phyloP scores from a whole-genome alignment of 1,140 invertebrate species.

The Dendroctonus ponderosae region DNA sequence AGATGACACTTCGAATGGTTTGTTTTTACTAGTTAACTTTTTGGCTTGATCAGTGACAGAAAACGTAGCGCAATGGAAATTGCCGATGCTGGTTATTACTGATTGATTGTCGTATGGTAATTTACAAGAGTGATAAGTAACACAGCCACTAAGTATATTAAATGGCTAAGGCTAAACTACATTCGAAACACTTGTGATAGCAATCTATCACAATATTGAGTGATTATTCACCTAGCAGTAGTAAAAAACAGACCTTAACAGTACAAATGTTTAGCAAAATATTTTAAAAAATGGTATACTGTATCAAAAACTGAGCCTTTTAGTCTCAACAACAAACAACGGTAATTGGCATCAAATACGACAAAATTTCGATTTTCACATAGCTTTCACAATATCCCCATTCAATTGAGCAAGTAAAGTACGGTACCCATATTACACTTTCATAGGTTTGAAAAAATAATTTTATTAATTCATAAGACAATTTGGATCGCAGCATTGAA shows the following conservation, averaged over 20 bases:
- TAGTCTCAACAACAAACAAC: constrained; percentile 28
- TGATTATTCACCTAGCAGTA: constrained; percentile 8
- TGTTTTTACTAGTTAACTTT: constrained; percentile 23
- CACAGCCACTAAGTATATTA: constrained; percentile 16
- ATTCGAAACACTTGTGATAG: neutral
- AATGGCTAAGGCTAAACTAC: constrained; percentile 6
- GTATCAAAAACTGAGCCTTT: constrained; percentile 29
- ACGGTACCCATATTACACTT: no score
- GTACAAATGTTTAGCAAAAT: constrained; percentile 22
- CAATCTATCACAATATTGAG: constrained; percentile 13
- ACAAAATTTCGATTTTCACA: no score
- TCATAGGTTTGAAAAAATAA: constrained; percentile 2
- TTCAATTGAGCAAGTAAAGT: no score
- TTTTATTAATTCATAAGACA: no score
- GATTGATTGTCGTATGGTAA: neutral
- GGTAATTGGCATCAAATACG: no score
- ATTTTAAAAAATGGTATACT: constrained; percentile 26
- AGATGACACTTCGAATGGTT: constrained; percentile 32
- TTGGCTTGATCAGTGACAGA: constrained; percentile 28
- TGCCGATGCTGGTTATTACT: neutral
- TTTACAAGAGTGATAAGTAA: constrained; percentile 8
- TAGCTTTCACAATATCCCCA: no score
- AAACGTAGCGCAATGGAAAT: neutral
- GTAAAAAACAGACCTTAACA: constrained; percentile 23
- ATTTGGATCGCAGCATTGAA: no score